Base-by-base conservation (phyloP, 2,888 invertebrate species). In the Archips xylosteana region DNA sequence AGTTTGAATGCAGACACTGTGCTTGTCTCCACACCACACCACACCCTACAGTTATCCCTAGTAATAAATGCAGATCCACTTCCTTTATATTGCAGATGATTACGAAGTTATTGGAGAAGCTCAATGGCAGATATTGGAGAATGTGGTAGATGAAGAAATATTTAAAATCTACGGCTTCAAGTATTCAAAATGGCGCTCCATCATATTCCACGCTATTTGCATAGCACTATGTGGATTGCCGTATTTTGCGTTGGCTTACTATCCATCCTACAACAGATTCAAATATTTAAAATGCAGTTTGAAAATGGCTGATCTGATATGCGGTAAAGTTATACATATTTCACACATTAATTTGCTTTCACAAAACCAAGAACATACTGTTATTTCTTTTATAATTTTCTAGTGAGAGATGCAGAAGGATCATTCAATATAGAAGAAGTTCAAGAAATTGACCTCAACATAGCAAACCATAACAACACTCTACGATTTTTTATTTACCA, bases 261-360 rank as follows among this genome's bases (percentile, higher is more conserved):
- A 94, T 88, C 95, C 95, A n/a, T 89, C 90, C 67, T 92, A 91
- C 85, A 94, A 94, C 82, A 87, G 92, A 75, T 87, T 93, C 75
- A 95, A 95, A 85, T 96, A 95, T 84, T 83, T 89, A 82, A 94
- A 92, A 89, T 95, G 95, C 89, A 91, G 95, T 81, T 91, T 96
- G 83, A 92, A 90, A 85, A 85, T 83, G 81, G 96, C 96, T 81
- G 89, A 95, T 74, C 85, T 94, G 76, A 87, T 96, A 81, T 94
- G 95, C 83, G 91, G 96, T 96, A 89, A 91, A 91, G 82, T 47
- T 66, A 42, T 51, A 15, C 1, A n/a, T 57, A 32, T 57, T 32
- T 10, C 4, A 12, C 32, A 57, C 12, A 12, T 32, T 3, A 32
- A 34, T 32, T 32, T 32, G 23, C 32, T 10, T 32, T 0, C 10